Base-by-base conservation (phyloP, 2,797 vertebrate genomes). In the Sphaeramia orbicularis region DNA sequence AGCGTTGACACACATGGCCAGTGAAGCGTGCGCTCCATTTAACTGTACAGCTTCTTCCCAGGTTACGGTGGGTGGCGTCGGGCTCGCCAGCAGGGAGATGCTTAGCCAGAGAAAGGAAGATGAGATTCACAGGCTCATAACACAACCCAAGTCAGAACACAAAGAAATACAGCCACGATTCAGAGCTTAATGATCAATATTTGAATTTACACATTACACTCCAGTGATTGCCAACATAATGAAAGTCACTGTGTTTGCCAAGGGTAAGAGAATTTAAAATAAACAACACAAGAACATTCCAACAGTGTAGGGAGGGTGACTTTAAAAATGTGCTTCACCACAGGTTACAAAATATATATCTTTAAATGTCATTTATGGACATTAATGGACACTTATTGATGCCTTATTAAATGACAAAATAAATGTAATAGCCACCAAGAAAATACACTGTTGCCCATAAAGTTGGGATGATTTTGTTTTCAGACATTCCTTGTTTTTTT, bases 1-100 rank as follows among this genome's bases (percentile, higher is more conserved):
- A 32, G 66, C 74, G 55, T 65, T 84, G 86, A 89, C 85, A 89
- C 89, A 90, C 88, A 87, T 89, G 88, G 75, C 69, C 85, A 76
- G 78, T 65, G 80, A 92, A 86, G 90, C 89, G 42, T 90, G 83
- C 63, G 81, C 84, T 87, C 89, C 78, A 89, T 88, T 90, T 91
- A 87, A 87, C 86, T 78, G 80, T 77, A 76, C 82, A 57, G 74
- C 85, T 80, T 69, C 80, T 74, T 84, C 75, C 83, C 74, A 52
- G 74, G 78, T 76, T 90, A 45, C 45, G 40, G 57, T 48, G 75
- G 78, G 65, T 47, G 75, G 74, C 11, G 58, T 49, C 27, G 59
- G 58, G 56, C 78, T 60, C 32, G 24, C 14, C 70, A 32, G 56
- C 52, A 15, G 47, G 58, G 66, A 63, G 71, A 45, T 21, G 74